Evolutionary conservation across 1,140 invertebrate species (phyloP).

Genomic region (Nebria ingens): DNA sequence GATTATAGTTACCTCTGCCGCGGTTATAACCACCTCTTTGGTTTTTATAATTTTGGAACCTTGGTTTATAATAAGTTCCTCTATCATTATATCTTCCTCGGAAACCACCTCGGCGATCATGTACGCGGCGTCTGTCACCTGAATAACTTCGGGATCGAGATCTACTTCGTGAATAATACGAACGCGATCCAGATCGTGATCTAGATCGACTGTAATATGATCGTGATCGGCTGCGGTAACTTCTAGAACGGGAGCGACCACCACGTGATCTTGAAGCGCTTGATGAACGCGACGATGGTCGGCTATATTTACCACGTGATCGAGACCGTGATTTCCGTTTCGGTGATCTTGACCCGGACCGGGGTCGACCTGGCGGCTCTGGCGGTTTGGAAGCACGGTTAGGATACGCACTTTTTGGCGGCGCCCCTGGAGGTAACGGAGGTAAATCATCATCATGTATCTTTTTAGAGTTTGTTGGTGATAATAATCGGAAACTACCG

Average conservation of each 20-base stretch:
- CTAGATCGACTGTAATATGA: slow-evolving; percentile 37
- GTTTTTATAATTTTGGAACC: slow-evolving; percentile 49
- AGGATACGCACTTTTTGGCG: slow-evolving; percentile 28
- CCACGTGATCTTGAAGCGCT: slow-evolving; percentile 20
- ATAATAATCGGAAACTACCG: slow-evolving; percentile 46
- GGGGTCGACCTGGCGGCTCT: slow-evolving; percentile 33
- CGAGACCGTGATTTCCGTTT: slow-evolving; percentile 27
- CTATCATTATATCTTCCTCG: slow-evolving; percentile 51
- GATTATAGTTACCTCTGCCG: slow-evolving; percentile 40
- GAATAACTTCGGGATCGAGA: slow-evolving; percentile 53
- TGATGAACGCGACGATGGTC: slow-evolving; percentile 22
- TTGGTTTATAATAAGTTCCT: slow-evolving; percentile 63
- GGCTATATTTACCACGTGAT: slow-evolving; percentile 25
- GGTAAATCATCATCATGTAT: slow-evolving; percentile 20
- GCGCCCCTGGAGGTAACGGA: slow-evolving; percentile 23
- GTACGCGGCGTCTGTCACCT: slow-evolving; percentile 39
- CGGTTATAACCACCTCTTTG: slow-evolving; percentile 34
- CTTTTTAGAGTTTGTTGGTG: slow-evolving; percentile 40
- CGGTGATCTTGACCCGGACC: slow-evolving; percentile 27
- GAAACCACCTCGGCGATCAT: slow-evolving; percentile 39
- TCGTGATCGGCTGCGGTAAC: slow-evolving; percentile 31
- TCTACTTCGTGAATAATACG: slow-evolving; percentile 47
- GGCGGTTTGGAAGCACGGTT: slow-evolving; percentile 34
- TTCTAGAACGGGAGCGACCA: slow-evolving; percentile 28
- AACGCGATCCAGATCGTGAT: slow-evolving; percentile 37